A percentile compares a stretch with the other conserved stretches of the same genome.
Evolutionary conservation across 2,888 invertebrate genomes (phyloP).

Genomic region (Iphiclides podalirius): DNA sequence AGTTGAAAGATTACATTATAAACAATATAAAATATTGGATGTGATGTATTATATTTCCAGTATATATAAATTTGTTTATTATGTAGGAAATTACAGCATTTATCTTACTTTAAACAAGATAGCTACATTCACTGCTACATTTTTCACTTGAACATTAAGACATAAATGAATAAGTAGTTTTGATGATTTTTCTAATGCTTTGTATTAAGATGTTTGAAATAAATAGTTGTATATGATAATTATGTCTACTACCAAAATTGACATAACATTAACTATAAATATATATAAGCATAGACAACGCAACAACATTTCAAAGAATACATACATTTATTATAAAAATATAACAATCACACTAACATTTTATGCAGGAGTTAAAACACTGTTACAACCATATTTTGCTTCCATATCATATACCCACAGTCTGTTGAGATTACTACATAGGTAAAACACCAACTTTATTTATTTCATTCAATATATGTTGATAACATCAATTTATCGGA

Average conservation of each 20-base stretch:
- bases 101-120: too few relatives aligned
- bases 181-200: too few relatives aligned
- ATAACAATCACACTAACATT: constrained; percentile 10
- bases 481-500: too few relatives aligned
- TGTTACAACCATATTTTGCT: constrained; percentile 3
- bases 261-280: constrained; percentile 10
- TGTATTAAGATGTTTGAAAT: too few relatives aligned
- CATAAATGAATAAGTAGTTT: too few relatives aligned
- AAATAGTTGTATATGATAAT: not conserved
- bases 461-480: too few relatives aligned
- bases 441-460: too few relatives aligned
- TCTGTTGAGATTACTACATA: too few relatives aligned
- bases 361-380: not conserved
- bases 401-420: too few relatives aligned
- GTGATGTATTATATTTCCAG: not conserved
- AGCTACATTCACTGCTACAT: too few relatives aligned
- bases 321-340: constrained; percentile 5
- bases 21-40: constrained; percentile 3
- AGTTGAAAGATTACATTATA: not conserved
- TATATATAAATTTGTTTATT: not conserved
- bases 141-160: too few relatives aligned
- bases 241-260: not conserved
- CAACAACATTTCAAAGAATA: constrained; percentile 12
- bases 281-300: constrained; percentile 6
- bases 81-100: constrained; percentile 9